Conservation (phyloP, 2,797 vertebrate genomes). For the Spondyliosoma cantharus region DNA sequence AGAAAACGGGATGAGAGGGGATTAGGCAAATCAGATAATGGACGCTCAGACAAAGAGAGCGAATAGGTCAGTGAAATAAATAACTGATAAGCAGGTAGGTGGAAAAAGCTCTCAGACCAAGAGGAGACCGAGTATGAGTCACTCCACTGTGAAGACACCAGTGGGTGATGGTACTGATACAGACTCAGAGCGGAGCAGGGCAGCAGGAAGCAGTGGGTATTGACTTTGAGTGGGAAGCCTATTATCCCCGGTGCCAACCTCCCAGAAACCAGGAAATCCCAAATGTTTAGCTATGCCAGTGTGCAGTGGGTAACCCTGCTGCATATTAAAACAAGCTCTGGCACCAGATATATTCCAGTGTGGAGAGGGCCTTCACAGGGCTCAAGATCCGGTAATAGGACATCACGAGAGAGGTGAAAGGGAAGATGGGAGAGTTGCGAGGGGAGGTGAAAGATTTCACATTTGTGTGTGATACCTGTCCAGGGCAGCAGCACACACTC, state of each 20-base stretch:
- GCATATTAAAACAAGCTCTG: conserved; percentile 27
- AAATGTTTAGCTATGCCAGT: conserved; percentile 30
- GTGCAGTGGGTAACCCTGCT: background rate
- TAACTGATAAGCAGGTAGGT: conserved; percentile 57
- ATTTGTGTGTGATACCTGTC: background rate
- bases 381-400: background rate
- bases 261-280: conserved; percentile 41
- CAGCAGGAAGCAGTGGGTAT: conserved; percentile 30
- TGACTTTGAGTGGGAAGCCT: conserved; percentile 56
- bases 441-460: background rate
- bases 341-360: conserved; percentile 3
- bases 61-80: conserved; percentile 67
- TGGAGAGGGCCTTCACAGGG: background rate
- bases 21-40: conserved; percentile 71
- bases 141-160: conserved; percentile 44
- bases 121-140: conserved; percentile 48
- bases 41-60: conserved; percentile 44
- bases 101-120: conserved; percentile 59
- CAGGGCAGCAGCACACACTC: background rate
- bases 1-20: conserved; percentile 49
- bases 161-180: conserved; percentile 41
- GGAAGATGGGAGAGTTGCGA: background rate
- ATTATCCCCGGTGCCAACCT: conserved; percentile 48
- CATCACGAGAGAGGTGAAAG: background rate
- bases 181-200: conserved; percentile 21